Percentiles rank a stretch among this genome's conserved stretches.
Evolutionary conservation across 1,140 invertebrate genomes (phyloP).

Genomic region (Zophobas morio): DNA sequence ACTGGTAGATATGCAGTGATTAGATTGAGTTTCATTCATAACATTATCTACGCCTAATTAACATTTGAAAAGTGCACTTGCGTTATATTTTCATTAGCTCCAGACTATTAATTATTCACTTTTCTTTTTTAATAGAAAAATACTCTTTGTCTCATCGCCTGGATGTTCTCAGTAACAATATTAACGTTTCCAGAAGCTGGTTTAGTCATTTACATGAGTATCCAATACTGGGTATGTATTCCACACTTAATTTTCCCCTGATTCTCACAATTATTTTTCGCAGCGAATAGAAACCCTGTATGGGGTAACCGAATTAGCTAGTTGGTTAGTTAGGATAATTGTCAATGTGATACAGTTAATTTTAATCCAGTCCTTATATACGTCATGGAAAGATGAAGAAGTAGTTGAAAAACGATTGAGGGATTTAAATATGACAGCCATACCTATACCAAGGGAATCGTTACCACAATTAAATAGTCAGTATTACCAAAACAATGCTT

Average conservation of each 20-base stretch:
- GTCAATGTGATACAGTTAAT: constrained; percentile 74
- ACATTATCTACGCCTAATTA: no score
- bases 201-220: constrained; percentile 79
- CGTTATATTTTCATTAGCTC: no score
- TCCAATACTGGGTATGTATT: constrained; percentile 77
- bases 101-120: background rate
- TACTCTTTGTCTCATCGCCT: constrained; percentile 73
- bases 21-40: no score
- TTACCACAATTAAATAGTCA: constrained; percentile 54
- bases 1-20: background rate
- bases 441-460: constrained; percentile 62
- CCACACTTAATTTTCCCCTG: background rate
- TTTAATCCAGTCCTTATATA: constrained; percentile 76
- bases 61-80: no score
- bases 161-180: constrained; percentile 76
- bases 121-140: constrained; percentile 72
- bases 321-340: constrained; percentile 73
- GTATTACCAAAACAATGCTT: constrained; percentile 65
- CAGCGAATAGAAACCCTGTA: constrained; percentile 75
- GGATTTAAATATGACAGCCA: constrained; percentile 65
- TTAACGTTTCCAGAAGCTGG: constrained; percentile 79
- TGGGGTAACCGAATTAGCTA: constrained; percentile 74
- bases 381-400: constrained; percentile 70
- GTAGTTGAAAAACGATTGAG: constrained; percentile 66
- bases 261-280: constrained; percentile 39